A percentile compares a stretch with the other conserved stretches of the same genome.
Conservation (phyloP, 30 jellyfish, hydroid and myxozoan genomes). For the Hydra vulgaris region DNA sequence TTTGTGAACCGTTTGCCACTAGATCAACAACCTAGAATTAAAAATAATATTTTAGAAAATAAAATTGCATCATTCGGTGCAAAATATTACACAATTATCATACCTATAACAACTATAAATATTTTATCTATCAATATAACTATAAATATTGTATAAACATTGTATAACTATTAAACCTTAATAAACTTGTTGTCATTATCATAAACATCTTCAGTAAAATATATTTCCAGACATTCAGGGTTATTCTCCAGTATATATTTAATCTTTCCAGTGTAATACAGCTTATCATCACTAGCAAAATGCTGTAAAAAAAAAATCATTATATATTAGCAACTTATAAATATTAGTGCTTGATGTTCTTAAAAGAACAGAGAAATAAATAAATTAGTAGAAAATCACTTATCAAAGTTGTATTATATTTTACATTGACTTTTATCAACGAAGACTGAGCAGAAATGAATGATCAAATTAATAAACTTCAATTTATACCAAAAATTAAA, state of each 20-base stretch:
- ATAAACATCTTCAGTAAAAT: slow-evolving; percentile 88
- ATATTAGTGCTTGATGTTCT: too few relatives aligned
- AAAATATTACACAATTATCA: background rate
- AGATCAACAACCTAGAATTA: slow-evolving; percentile 79
- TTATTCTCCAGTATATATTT: slow-evolving; percentile 74
- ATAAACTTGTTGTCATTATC: slow-evolving; percentile 41
- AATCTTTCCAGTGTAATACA: slow-evolving; percentile 56
- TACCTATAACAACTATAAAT: background rate
- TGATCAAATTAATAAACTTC: too few relatives aligned
- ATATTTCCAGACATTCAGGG: slow-evolving; percentile 66
- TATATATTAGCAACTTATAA: too few relatives aligned
- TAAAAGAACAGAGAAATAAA: too few relatives aligned
- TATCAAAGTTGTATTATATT: too few relatives aligned
- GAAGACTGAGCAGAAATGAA: too few relatives aligned
- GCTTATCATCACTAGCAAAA: slow-evolving; percentile 89
- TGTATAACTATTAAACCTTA: too few relatives aligned
- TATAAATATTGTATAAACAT: too few relatives aligned
- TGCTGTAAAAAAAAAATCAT: slow-evolving; percentile 37
- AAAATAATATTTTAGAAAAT: background rate
- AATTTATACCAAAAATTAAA: too few relatives aligned
- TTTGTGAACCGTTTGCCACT: slow-evolving; percentile 66
- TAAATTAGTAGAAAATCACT: too few relatives aligned
- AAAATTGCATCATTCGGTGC: background rate
- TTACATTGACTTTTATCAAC: too few relatives aligned
- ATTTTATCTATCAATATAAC: background rate